Evolutionary conservation across 2,113 vertebrate species (phyloP), one percentile per base, ranked within the genome.

Genomic region (Gila orcuttii): DNA sequence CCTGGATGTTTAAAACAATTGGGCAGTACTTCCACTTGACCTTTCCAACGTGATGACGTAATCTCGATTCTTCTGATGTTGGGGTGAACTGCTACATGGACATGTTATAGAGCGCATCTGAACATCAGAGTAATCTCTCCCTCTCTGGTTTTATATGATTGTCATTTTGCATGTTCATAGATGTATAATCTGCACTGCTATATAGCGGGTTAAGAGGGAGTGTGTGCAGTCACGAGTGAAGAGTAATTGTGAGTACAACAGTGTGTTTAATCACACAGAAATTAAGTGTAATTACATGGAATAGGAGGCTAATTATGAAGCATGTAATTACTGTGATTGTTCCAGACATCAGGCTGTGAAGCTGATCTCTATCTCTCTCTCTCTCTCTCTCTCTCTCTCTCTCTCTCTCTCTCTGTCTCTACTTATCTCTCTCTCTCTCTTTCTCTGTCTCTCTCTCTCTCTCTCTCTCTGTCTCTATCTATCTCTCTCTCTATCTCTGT

Each of bases 251-350:
- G 50, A 78, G 74, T 52, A 36, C 55, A 62, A 28, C 39, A 71
- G 23, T 52, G 17, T 69, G 83, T 86, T 47, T 88, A 86, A 88
- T 88, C 85, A 88, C 80, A 79, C 23, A 83, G 80, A 85, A 76
- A 76, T 86, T 79, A 83, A 79, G 84, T 42, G 17, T 88, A 69
- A 88, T 88, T 83, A 86, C 52, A 47, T 7, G 83, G 80, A 74
- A 86, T 74, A 31, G 25, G 12, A 79, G 55, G 74, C 60, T 86
- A 73, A 88, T 88, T 88, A 88, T 39, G 59, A 55, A 86, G 85
- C 33, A 33, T 81, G 77, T 89, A 81, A 86, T 87, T 87, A 87
- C 52, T 86, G 47, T 85, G 78, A 82, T 87, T 87, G 66, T 85
- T 78, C 59, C 78, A 75, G 71, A 52, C 31, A 13, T 79, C 50